These are phyloP conservation scores for Clavelina lepadiformis DNA, from an alignment of 23 tunicate species.

Conservation along the genomic window DNA sequence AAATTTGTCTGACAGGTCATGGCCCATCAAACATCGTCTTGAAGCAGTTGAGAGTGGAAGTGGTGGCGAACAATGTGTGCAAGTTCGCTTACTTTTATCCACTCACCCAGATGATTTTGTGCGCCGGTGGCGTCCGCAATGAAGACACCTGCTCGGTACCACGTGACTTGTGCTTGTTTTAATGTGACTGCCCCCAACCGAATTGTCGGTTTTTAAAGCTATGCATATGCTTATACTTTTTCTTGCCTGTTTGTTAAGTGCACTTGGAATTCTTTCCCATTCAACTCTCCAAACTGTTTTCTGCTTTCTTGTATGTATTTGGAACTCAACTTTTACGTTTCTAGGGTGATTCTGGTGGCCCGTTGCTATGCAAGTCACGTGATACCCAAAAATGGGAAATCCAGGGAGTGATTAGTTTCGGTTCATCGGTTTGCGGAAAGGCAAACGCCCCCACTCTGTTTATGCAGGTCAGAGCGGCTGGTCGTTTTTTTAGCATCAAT, in stretches of 20 bases:
- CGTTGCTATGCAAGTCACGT: slow-evolving; percentile 22
- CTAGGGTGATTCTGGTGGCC: slow-evolving; percentile 43
- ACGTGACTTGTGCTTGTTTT: too few species aligned
- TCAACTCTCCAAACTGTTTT: too few species aligned
- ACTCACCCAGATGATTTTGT: slow-evolving; percentile 17
- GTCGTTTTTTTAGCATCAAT: too few species aligned
- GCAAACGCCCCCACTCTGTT: not conserved
- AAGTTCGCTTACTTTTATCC: slow-evolving; percentile 18
- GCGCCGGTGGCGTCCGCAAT: slow-evolving; percentile 20
- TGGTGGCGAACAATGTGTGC: slow-evolving; percentile 18
- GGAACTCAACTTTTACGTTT: not conserved
- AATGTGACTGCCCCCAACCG: too few species aligned
- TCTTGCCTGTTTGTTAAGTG: too few species aligned
- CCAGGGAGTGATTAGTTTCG: slow-evolving; percentile 30
- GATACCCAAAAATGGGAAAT: slow-evolving; percentile 12
- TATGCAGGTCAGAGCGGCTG: not conserved
- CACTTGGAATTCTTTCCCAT: too few species aligned
- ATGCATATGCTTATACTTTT: too few species aligned
- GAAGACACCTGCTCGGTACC: slow-evolving; percentile 26
- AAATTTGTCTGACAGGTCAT: too few species aligned
- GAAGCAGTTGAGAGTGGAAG: slow-evolving; percentile 7
- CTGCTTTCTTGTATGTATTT: too few species aligned
- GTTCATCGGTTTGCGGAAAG: slow-evolving; percentile 21
- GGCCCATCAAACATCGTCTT: not conserved
- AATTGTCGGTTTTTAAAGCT: too few species aligned